Conservation (phyloP, 2,797 vertebrate species). For the Gymnoscopelus microlampas region DNA sequence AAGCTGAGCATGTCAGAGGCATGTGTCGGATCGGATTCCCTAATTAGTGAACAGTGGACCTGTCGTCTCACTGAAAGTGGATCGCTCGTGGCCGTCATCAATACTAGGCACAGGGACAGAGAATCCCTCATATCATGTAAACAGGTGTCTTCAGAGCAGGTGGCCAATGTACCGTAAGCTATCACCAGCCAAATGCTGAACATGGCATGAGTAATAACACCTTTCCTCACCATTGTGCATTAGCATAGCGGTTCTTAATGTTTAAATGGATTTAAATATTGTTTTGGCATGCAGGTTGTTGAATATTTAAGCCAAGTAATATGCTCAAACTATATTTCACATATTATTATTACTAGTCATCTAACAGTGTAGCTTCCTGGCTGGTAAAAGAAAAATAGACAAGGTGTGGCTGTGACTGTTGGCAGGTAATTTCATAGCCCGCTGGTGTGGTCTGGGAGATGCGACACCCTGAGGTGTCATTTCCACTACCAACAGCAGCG, state of each 20-base stretch:
- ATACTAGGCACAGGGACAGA: constrained; percentile 6
- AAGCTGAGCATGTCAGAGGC: neutral
- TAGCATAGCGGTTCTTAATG: no score
- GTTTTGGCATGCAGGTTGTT: no score
- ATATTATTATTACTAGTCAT: no score
- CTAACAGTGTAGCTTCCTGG: no score
- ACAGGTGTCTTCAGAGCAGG: constrained; percentile 7
- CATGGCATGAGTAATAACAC: neutral
- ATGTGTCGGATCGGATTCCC: constrained; percentile 14
- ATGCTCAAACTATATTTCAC: no score
- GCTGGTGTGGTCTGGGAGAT: neutral
- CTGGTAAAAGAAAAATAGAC: no score
- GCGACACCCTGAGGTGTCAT: constrained; percentile 14
- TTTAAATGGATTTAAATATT: no score
- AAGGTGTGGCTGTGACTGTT: no score
- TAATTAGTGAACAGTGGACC: neutral
- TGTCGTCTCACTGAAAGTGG: constrained; percentile 27
- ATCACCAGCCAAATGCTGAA: neutral
- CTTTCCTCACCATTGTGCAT: no score
- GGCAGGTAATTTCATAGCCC: constrained; percentile 17
- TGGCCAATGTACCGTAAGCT: no score
- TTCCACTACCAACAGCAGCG: constrained; percentile 26
- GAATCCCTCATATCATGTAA: constrained; percentile 32
- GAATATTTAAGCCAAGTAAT: no score
- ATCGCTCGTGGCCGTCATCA: constrained; percentile 1